Evolutionary conservation across 2,113 vertebrate species (phyloP).

Genomic region (Nothoprocta pentlandii): DNA sequence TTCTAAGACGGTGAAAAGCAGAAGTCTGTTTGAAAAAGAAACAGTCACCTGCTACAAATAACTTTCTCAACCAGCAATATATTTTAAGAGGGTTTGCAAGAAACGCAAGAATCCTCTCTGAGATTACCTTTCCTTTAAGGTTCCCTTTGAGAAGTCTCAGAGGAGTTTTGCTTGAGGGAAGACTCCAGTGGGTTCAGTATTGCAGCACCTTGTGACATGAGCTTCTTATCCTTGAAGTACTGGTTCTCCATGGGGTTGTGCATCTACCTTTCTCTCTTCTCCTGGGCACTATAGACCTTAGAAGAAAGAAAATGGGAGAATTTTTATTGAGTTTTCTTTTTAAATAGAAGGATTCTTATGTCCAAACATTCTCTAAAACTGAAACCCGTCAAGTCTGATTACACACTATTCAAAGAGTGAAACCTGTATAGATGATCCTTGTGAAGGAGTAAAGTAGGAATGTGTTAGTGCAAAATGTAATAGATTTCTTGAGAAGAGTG

Average conservation of each 20-base stretch:
- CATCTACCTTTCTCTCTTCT: neutral
- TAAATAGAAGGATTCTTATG: neutral
- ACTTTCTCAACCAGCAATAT: neutral
- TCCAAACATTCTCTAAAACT: neutral
- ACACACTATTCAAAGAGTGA: neutral
- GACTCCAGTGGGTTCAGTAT: neutral
- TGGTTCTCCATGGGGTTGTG: neutral
- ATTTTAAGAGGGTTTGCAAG: neutral
- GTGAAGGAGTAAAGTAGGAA: neutral
- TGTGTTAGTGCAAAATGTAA: neutral
- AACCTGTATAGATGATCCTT: neutral
- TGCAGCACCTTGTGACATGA: neutral
- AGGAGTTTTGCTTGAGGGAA: neutral
- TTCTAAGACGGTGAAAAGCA: neutral
- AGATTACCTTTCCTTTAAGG: neutral
- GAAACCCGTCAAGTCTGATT: neutral
- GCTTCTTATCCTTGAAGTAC: neutral
- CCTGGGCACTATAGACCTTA: neutral
- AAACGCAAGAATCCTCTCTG: neutral
- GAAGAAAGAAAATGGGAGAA: neutral
- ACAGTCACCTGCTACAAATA: constrained; percentile 27
- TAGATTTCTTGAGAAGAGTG: neutral
- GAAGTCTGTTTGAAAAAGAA: constrained; percentile 22
- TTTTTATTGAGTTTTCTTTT: neutral
- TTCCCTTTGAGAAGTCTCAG: neutral